Conservation (phyloP, 2,113 vertebrate species). For the Oenanthe melanoleuca region DNA sequence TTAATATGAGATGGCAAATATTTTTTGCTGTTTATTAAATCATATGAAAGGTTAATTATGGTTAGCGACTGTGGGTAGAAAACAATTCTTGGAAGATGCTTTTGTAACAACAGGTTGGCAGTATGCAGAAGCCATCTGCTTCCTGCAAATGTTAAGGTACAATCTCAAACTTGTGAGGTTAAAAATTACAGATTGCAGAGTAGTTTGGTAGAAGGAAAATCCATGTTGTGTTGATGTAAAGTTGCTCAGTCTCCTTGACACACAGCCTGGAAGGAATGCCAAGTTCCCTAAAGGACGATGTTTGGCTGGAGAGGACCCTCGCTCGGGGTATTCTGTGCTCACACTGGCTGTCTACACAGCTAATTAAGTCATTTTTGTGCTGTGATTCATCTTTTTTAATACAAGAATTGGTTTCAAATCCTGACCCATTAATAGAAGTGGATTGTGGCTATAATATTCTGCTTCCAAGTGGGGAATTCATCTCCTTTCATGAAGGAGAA, state of each 20-base stretch:
- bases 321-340: slow-evolving; percentile 69
- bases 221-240: slow-evolving; percentile 77
- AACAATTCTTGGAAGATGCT: slow-evolving; percentile 82
- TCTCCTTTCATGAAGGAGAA: slow-evolving; percentile 48
- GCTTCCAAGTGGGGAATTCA: slow-evolving; percentile 17
- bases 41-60: slow-evolving; percentile 80
- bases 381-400: background rate
- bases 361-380: slow-evolving; percentile 66
- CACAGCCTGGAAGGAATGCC: slow-evolving; percentile 66
- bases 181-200: slow-evolving; percentile 79
- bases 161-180: slow-evolving; percentile 81
- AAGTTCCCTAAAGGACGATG: slow-evolving; percentile 63
- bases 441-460: slow-evolving; percentile 48
- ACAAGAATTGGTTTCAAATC: slow-evolving; percentile 49
- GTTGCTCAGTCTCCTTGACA: slow-evolving; percentile 78
- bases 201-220: slow-evolving; percentile 75
- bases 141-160: slow-evolving; percentile 84
- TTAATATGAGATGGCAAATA: slow-evolving; percentile 75
- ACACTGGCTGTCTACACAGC: slow-evolving; percentile 54
- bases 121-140: slow-evolving; percentile 82
- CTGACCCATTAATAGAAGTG: slow-evolving; percentile 48
- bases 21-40: slow-evolving; percentile 80
- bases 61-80: slow-evolving; percentile 75
- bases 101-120: slow-evolving; percentile 84
- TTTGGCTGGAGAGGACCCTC: slow-evolving; percentile 68